Percentiles rank a stretch among this genome's conserved stretches.
Evolutionary conservation across 2,797 vertebrate species (phyloP).

Genomic region (Enteromius mattozi): DNA sequence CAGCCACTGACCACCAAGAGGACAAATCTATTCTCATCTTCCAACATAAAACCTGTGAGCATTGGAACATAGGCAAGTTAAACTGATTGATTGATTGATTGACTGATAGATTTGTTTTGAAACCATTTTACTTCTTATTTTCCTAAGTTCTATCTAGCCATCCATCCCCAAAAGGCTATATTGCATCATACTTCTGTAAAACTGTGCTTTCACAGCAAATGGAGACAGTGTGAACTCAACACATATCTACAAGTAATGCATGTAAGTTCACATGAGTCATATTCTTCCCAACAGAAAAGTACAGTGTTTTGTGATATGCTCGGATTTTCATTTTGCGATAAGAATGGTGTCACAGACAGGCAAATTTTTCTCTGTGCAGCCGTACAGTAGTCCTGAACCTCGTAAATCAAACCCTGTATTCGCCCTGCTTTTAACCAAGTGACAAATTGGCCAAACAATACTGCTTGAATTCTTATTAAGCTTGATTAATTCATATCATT

Average conservation of each 20-base stretch:
- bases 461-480: slow-evolving; percentile 89
- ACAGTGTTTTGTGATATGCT: slow-evolving; percentile 25
- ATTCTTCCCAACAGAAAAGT: neutral
- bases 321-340: neutral
- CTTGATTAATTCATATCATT: slow-evolving; percentile 88
- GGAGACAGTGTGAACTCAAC: neutral
- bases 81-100: neutral
- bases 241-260: slow-evolving; percentile 8
- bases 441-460: slow-evolving; percentile 86
- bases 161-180: neutral
- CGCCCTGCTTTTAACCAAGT: slow-evolving; percentile 78
- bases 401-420: slow-evolving; percentile 78
- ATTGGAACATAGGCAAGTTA: neutral
- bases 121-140: neutral
- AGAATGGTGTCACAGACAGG: slow-evolving; percentile 37
- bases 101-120: neutral
- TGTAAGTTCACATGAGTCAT: neutral
- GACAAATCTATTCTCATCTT: slow-evolving; percentile 44
- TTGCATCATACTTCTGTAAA: neutral
- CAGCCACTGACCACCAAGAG: slow-evolving; percentile 68
- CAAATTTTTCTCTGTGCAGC: slow-evolving; percentile 44
- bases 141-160: neutral
- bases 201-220: neutral
- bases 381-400: slow-evolving; percentile 65
- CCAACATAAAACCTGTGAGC: neutral